phyloP scores from a whole-genome alignment of 2,113 vertebrate species.

The Aspiorhynchus laticeps region DNA sequence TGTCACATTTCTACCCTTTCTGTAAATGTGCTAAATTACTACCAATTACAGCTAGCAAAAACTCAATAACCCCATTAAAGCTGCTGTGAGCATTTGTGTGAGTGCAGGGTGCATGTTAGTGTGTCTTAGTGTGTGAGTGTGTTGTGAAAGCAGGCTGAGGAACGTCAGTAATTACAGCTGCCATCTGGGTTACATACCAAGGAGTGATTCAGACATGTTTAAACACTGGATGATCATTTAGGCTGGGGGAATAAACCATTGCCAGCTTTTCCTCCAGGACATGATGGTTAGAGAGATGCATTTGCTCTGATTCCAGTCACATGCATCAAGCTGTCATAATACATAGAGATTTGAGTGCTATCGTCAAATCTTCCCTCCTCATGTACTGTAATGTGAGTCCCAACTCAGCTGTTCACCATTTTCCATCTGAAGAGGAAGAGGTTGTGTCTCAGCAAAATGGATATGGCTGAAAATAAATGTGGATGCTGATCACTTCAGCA shows the following conservation, averaged over 20 bases:
- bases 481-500: not conserved
- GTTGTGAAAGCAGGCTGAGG: conserved; percentile 18
- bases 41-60: conserved; percentile 38
- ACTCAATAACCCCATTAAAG: conserved; percentile 7
- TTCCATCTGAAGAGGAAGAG: not conserved
- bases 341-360: not conserved
- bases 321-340: not conserved
- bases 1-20: conserved; percentile 41
- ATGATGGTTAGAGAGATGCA: not conserved
- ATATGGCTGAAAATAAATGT: conserved; percentile 12
- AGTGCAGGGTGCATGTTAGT: not conserved
- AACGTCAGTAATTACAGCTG: conserved; percentile 37
- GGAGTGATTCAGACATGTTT: conserved; percentile 31
- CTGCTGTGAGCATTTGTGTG: conserved; percentile 37
- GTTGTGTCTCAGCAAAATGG: not conserved
- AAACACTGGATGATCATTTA: conserved; percentile 38
- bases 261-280: not conserved
- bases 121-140: conserved; percentile 16
- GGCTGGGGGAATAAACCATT: conserved; percentile 11
- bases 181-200: conserved; percentile 24
- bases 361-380: not conserved
- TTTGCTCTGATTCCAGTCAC: not conserved
- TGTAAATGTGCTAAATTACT: conserved; percentile 42
- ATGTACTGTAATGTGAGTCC: not conserved
- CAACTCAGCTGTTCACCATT: not conserved